Base-by-base conservation (phyloP, 2,888 invertebrate species). In the Oasisia sp. region DNA sequence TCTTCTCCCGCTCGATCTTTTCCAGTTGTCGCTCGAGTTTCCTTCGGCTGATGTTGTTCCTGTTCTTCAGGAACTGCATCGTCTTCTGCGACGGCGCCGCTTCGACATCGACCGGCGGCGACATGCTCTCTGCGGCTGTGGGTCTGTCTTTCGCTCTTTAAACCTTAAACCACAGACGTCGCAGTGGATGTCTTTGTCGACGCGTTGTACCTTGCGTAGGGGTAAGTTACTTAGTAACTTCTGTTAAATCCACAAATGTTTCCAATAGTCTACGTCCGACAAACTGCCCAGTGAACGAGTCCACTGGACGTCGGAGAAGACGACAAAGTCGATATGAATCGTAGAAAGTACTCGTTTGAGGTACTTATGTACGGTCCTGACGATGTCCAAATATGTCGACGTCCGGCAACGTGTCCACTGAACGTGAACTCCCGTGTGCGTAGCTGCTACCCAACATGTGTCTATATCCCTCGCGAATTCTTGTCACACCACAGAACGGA, bases 351-450 rank as follows among this genome's bases (percentile, higher is more conserved):
- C 38, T 38, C 38, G 38, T 38, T 38, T 38, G 38, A 50, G 5
- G 50, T 50, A 50, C 9, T 7, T 11, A 14, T 50, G 9, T 50
- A 50, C 50, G 9, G 50, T 0, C 50, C 14, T 7, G 12, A 50
- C 50, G 14, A 14, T 50, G 9, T 50, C 50, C 8, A 50, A 9
- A 8, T 50, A 1, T 50, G 50, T 7, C 2, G 74, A 74, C 14
- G 27, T 74, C 74, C 74, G 74, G 27, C 74, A n/a, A 74, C 74
- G 74, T 74, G 74, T n/a, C 74, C 74, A 74, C 74, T 74, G 74
- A 74, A n/a, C n/a, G n/a, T 74, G 74, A 74, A 19, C 74, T 74
- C 74, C 19, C 27, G 27, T 74, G 74, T 74, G 74, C 74, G 74
- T 74, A 27, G 74, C 74, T 74, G 5, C 27, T 74, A 74, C 27